Base-by-base conservation (phyloP, 2,888 invertebrate genomes). In the Lacanobia wlatinum region DNA sequence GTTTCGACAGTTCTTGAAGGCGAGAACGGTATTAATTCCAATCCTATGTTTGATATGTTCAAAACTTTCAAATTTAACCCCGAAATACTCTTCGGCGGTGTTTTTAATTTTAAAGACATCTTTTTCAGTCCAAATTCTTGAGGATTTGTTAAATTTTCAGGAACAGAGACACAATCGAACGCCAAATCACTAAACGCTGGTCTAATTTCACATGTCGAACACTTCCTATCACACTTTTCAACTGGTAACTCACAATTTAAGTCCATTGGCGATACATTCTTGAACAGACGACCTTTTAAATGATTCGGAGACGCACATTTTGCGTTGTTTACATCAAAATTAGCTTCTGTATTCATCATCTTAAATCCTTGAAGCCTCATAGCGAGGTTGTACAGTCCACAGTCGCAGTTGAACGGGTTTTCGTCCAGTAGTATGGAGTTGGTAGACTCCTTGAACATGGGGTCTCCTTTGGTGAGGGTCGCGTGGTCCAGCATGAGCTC, bases 321-420 rank as follows among this genome's bases (percentile, higher is more conserved):
- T 0, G 74, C 75, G 2, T 78, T 52, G 0, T 56, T 58, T 0
- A 86, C 1, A 0, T 28, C 40, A 0, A 87, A 58, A 2, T 55
- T 72, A 0, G 78, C 59, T 61, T 70, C 82, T 5, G 28, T n/a
- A 0, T 9, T 8, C 0, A 48, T 0, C 0, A 61, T 40, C 1
- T 18, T 50, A 0, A n/a, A 18, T 0, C 76, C 77, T 14, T 23
- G 16, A 0, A 74, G 9, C 10, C 81, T 46, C 38, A 73, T 48
- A 0, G 66, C 65, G 0, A 92, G 75, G 5, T 70, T 50, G 55
- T 87, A 90, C 0, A 92, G 61, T 0, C 34, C 6, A 63, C 93
- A 93, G 71, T 90, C 90, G 76, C 93, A 92, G 9, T 0, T 0
- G 34, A 90, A 82, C 0, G 91, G 92, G 66, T 93, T 93, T 62